Conservation (phyloP, 2,888 invertebrate species). For the Corbicula japonica region DNA sequence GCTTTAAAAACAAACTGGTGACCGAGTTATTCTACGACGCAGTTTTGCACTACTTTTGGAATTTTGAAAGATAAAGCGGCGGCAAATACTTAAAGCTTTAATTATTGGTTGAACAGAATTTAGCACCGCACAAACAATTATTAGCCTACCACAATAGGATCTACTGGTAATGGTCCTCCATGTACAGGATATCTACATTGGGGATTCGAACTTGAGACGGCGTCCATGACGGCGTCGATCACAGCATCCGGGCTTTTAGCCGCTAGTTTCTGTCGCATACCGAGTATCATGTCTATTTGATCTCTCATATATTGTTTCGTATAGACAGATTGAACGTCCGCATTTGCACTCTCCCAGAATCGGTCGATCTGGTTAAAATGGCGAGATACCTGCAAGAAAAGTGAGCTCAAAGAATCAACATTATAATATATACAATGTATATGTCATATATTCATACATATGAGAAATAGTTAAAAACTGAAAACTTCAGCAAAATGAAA, state of each 20-base stretch:
- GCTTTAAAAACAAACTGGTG: no score
- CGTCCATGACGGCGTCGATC: constrained; percentile 70
- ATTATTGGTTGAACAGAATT: no score
- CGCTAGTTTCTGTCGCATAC: constrained; percentile 22
- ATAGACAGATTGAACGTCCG: constrained; percentile 48
- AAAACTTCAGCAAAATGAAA: no score
- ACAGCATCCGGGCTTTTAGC: constrained; percentile 68
- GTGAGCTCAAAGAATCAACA: no score
- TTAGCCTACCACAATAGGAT: constrained; percentile 52
- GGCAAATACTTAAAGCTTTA: no score
- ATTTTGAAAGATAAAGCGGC: no score
- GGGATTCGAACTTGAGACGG: constrained; percentile 65
- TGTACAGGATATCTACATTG: constrained; percentile 58
- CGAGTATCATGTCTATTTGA: constrained; percentile 39
- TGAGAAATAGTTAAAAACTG: no score
- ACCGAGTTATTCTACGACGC: no score
- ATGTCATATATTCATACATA: no score
- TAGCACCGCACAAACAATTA: no score
- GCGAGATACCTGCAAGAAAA: constrained; percentile 29
- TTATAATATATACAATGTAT: no score
- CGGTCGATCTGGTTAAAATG: constrained; percentile 42
- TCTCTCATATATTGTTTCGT: constrained; percentile 47
- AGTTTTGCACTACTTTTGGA: no score
- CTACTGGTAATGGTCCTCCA: constrained; percentile 61
- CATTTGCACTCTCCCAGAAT: constrained; percentile 24